Base-by-base conservation (phyloP, 2,797 vertebrate species). In the Lithobates pipiens region DNA sequence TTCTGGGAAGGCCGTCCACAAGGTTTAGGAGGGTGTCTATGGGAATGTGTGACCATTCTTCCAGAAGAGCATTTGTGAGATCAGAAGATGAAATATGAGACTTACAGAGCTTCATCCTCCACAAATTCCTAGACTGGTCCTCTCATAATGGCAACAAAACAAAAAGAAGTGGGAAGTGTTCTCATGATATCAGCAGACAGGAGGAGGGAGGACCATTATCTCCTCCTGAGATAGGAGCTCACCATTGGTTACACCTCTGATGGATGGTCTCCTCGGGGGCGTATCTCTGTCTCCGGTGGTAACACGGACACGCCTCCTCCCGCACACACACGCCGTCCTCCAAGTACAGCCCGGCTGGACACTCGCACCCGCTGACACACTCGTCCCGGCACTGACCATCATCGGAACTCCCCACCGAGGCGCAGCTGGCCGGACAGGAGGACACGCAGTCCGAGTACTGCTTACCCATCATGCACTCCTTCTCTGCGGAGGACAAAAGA, bases 171-270 rank as follows among this genome's bases (percentile, higher is more conserved):
- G 1, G 39, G 39, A 39, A 39, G 39, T 9, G 1, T 10, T 10
- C 1, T 39, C 39, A 9, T 39, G 10, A 10, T 36, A 36, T 39
- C 39, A 39, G 9, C 39, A 39, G 9, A 39, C 39, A 39, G 7
- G 39, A 39, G 34, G 1, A 36, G 34, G 5, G 5, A 36, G 34
- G 34, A 36, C 5, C 34, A 36, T 36, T 36, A 36, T 36, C 34
- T 7, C 34, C 5, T 36, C 34, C 34, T 36, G 34, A 36, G 34
- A 23, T 23, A 9, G 8, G 42, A 46, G 44, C 94, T 91, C 88
- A 98, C 97, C 97, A 98, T 1, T 27, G 95, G 92, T 98, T 98
- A 91, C 97, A 98, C 63, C 86, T 92, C 91, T 96, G 97, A 77
- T 88, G 92, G 85, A 97, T 94, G 0, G 78, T 90, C 83, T 96